These are phyloP conservation scores for Theodoxus fluviatilis DNA, from an alignment of 2,888 invertebrate species.

Conservation along the genomic window DNA sequence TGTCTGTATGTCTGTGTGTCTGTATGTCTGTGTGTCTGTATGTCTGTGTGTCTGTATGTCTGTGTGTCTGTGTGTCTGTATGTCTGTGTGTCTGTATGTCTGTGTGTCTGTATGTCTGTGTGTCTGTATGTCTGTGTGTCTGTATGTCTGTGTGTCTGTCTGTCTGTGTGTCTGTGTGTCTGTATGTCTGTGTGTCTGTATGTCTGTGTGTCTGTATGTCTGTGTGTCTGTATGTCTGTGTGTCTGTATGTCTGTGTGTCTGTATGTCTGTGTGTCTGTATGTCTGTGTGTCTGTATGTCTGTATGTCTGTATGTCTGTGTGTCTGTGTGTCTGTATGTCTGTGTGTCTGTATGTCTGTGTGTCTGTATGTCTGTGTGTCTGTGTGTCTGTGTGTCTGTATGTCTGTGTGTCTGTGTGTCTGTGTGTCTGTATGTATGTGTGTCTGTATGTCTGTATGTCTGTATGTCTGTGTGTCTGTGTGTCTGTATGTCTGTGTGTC, in stretches of 20 bases:
- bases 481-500: background rate
- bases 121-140: background rate
- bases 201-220: no score
- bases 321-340: no score
- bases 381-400: background rate
- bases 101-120: conserved; percentile 22
- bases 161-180: no score
- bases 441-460: background rate
- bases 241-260: no score
- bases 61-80: conserved; percentile 28
- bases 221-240: no score
- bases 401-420: conserved; percentile 6
- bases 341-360: background rate
- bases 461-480: background rate
- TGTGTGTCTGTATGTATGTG: conserved; percentile 5
- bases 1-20: conserved; percentile 29
- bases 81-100: conserved; percentile 29
- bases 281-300: no score
- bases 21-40: conserved; percentile 28
- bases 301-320: no score
- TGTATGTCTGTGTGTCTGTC: conserved; percentile 78
- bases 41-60: conserved; percentile 28
- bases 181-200: no score
- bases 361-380: conserved; percentile 10
- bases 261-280: no score